Evolutionary conservation across 1,140 invertebrate species (phyloP).

Genomic region (Camponotus vicinus): DNA sequence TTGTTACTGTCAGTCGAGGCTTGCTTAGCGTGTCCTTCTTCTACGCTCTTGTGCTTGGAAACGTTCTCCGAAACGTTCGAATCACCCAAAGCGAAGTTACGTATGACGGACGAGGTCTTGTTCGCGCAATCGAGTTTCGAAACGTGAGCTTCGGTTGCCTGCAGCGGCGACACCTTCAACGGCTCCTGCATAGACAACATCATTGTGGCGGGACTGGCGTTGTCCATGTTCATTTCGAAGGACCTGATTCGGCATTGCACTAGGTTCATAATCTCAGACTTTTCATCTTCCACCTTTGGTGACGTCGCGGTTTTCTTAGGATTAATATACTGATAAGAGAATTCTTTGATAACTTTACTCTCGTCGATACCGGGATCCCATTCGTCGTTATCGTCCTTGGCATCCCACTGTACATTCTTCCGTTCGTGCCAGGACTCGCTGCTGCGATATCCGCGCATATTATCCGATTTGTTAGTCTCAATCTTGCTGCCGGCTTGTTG

Average conservation of each 20-base stretch:
- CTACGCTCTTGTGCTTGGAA: conserved; percentile 25
- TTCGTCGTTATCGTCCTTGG: conserved; percentile 75
- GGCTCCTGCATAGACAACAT: conserved; percentile 84
- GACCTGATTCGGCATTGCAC: conserved; percentile 87
- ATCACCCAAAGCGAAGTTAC: conserved; percentile 75
- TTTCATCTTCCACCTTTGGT: conserved; percentile 33
- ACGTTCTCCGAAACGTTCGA: conserved; percentile 15
- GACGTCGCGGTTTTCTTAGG: conserved; percentile 75
- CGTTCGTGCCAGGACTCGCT: conserved; percentile 73
- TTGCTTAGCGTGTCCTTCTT: conserved; percentile 58
- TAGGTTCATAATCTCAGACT: conserved; percentile 80
- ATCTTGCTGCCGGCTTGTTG: conserved; percentile 53
- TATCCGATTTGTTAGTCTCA: conserved; percentile 53
- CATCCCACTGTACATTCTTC: conserved; percentile 83
- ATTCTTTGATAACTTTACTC: conserved; percentile 84
- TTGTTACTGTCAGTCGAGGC: conserved; percentile 80
- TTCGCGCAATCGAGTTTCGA: conserved; percentile 79
- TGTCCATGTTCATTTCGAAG: conserved; percentile 81
- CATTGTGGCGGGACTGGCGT: conserved; percentile 74
- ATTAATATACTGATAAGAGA: conserved; percentile 85
- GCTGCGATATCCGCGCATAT: conserved; percentile 68
- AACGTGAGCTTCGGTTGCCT: conserved; percentile 85
- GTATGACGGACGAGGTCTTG: conserved; percentile 64
- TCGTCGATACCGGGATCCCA: conserved; percentile 84
- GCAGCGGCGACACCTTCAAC: conserved; percentile 82